Percentiles rank a stretch among this genome's conserved stretches.
These are phyloP conservation scores for Pocillopora damicornis DNA, from an alignment of 64 coral and sea anemone genomes.

Conservation along the genomic window DNA sequence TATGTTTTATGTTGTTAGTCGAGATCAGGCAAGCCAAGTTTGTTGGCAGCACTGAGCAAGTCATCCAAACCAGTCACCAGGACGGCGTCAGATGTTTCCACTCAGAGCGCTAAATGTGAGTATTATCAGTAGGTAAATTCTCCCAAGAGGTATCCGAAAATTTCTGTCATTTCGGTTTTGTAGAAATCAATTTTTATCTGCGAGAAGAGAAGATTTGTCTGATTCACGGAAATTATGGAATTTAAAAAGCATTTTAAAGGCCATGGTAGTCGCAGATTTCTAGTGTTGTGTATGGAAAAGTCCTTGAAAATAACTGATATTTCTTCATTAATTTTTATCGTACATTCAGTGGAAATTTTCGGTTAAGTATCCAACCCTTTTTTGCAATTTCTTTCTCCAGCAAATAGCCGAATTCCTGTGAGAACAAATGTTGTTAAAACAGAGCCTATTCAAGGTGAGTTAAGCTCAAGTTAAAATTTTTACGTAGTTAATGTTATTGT, in stretches of 20 bases:
- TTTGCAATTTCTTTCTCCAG: not conserved
- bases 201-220: too few species aligned
- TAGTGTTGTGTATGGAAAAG: not conserved
- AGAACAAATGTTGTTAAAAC: conserved; percentile 54
- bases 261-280: too few species aligned
- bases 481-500: not conserved
- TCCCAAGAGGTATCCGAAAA: too few species aligned
- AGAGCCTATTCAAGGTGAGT: conserved; percentile 56
- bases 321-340: too few species aligned
- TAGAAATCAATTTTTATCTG: too few species aligned
- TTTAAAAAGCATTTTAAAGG: too few species aligned
- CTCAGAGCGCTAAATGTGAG: conserved; percentile 75
- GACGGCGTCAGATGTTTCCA: conserved; percentile 68
- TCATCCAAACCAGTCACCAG: conserved; percentile 51
- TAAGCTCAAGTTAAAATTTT: not conserved
- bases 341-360: too few species aligned
- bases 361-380: too few species aligned
- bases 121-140: not conserved
- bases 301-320: not conserved
- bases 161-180: too few species aligned
- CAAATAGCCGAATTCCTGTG: conserved; percentile 76
- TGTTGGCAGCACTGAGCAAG: conserved; percentile 73
- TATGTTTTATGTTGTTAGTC: conserved; percentile 10
- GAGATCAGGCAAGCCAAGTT: conserved; percentile 53
- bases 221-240: too few species aligned